phyloP scores from a whole-genome alignment of 1,140 invertebrate genomes.

The Agrypnia vestita region DNA sequence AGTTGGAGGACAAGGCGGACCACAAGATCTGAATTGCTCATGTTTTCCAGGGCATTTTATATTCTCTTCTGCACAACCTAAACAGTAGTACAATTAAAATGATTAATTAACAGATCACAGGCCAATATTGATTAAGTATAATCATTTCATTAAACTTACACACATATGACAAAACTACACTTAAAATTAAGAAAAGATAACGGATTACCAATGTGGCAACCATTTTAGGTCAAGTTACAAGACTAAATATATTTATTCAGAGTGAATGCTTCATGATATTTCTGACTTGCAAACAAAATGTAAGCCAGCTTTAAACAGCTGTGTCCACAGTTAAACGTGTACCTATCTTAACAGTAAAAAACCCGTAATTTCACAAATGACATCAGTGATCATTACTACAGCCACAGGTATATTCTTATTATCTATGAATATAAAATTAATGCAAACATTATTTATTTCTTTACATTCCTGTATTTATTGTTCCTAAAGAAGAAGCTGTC shows the following conservation, averaged over 20 bases:
- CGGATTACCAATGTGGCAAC: conserved; percentile 7
- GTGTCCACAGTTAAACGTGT: conserved; percentile 13
- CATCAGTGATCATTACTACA: too few species aligned
- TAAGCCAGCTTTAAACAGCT: not conserved
- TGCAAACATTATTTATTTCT: too few species aligned
- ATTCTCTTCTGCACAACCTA: not conserved
- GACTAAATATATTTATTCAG: conserved; percentile 16
- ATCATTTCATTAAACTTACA: conserved; percentile 29
- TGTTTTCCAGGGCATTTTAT: conserved; percentile 7
- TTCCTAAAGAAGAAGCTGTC: too few species aligned
- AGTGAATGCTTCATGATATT: not conserved
- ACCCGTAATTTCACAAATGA: too few species aligned
- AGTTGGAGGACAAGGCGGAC: conserved; percentile 33
- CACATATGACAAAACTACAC: conserved; percentile 18
- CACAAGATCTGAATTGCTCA: conserved; percentile 29
- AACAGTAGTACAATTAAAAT: not conserved
- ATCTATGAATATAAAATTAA: too few species aligned
- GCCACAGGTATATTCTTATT: too few species aligned
- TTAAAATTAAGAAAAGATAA: conserved; percentile 31
- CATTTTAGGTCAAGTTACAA: conserved; percentile 21
- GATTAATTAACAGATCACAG: not conserved
- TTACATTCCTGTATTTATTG: too few species aligned
- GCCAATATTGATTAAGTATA: not conserved
- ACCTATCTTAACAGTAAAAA: not conserved
- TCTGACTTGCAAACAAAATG: not conserved